phyloP scores from a whole-genome alignment of 2,797 vertebrate species.

The Novumbra hubbsi region DNA sequence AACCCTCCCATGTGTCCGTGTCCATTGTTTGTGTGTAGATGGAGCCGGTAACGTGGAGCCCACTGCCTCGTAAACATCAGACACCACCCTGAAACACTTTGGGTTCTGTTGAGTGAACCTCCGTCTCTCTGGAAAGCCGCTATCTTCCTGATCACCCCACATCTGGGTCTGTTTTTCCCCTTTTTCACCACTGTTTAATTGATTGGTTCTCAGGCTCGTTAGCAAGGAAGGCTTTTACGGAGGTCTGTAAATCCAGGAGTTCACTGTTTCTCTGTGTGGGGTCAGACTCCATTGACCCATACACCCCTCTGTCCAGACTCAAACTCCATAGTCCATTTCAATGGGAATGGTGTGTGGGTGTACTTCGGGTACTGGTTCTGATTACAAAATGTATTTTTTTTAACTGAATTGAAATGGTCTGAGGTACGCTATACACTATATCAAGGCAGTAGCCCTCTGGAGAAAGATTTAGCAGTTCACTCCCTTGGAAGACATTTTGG shows the following conservation, averaged over 20 bases:
- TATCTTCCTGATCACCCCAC: slow-evolving; percentile 32
- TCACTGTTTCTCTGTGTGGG: slow-evolving; percentile 35
- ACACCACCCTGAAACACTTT: slow-evolving; percentile 12
- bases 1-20: background rate
- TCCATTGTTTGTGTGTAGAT: slow-evolving; percentile 18
- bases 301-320: background rate
- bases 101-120: slow-evolving; percentile 26
- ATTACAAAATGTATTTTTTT: background rate
- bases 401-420: background rate
- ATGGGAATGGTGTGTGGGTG: background rate
- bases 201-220: slow-evolving; percentile 45
- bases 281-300: slow-evolving; percentile 35
- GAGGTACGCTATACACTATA: too few relatives aligned
- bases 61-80: slow-evolving; percentile 17
- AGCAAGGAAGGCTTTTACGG: slow-evolving; percentile 40
- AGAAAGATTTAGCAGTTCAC: background rate
- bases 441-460: background rate
- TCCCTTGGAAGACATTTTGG: slow-evolving; percentile 18
- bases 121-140: slow-evolving; percentile 29
- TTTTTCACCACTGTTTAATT: slow-evolving; percentile 21
- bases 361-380: background rate
- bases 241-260: slow-evolving; percentile 49
- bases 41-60: slow-evolving; percentile 17
- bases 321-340: slow-evolving; percentile 17
- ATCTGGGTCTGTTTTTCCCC: slow-evolving; percentile 54